Conservation (phyloP, 2,797 vertebrate genomes). For the Chelon auratus region DNA sequence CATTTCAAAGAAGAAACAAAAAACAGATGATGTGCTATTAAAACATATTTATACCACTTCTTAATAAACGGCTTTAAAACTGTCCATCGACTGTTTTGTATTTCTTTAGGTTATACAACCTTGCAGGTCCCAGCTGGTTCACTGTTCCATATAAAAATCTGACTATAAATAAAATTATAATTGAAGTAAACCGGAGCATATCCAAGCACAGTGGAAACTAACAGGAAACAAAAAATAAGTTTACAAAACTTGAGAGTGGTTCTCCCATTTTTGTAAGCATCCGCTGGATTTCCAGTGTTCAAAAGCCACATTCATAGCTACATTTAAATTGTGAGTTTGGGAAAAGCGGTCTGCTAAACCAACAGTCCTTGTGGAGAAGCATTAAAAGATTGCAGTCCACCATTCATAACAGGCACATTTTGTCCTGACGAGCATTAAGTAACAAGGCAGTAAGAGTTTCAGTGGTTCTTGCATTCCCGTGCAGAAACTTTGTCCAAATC, state of each 20-base stretch:
- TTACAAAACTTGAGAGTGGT: slow-evolving; percentile 55
- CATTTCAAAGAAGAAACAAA: slow-evolving; percentile 16
- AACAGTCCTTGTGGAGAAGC: slow-evolving; percentile 41
- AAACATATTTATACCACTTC: slow-evolving; percentile 11
- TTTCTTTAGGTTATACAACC: slow-evolving; percentile 22
- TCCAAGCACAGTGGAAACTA: slow-evolving; percentile 52
- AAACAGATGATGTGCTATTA: slow-evolving; percentile 9
- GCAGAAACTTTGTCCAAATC: slow-evolving; percentile 46
- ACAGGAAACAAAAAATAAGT: slow-evolving; percentile 44
- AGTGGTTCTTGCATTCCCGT: slow-evolving; percentile 57
- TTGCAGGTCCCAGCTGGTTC: slow-evolving; percentile 6
- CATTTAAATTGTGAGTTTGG: slow-evolving; percentile 51
- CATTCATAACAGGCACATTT: slow-evolving; percentile 48
- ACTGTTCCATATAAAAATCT: slow-evolving; percentile 38
- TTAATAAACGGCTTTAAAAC: slow-evolving; percentile 26
- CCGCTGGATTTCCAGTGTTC: slow-evolving; percentile 79
- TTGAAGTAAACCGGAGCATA: slow-evolving; percentile 36
- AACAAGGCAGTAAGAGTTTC: slow-evolving; percentile 49
- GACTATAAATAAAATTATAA: slow-evolving; percentile 60
- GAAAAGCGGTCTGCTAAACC: slow-evolving; percentile 30
- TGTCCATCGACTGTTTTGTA: not conserved
- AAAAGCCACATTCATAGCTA: slow-evolving; percentile 51
- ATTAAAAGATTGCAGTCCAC: slow-evolving; percentile 35
- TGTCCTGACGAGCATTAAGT: slow-evolving; percentile 56
- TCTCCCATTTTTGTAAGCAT: slow-evolving; percentile 44